phyloP scores from a whole-genome alignment of 2,113 vertebrate genomes.

The Cololabis saira region DNA sequence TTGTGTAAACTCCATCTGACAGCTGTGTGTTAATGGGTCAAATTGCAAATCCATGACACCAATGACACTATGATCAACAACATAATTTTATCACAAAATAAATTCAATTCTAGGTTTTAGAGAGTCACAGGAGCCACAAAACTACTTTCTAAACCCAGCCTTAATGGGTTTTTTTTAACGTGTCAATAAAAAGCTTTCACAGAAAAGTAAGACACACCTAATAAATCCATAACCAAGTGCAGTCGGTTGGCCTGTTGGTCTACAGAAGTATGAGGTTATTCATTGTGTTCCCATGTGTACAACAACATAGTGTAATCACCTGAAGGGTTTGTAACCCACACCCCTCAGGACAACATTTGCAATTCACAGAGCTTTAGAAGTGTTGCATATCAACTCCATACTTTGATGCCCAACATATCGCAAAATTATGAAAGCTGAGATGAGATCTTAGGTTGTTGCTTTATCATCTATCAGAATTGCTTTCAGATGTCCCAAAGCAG shows the following conservation, averaged over 20 bases:
- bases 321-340: background rate
- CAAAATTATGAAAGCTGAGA: background rate
- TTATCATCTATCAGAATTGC: rapidly evolving
- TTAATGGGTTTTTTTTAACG: too few species aligned
- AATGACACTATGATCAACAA: too few species aligned
- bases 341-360: background rate
- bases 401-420: background rate
- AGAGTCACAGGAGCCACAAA: too few species aligned
- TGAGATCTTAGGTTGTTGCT: background rate
- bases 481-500: background rate
- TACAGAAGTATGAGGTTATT: background rate
- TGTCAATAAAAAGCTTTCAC: background rate
- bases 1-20: too few species aligned
- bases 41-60: too few species aligned
- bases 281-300: background rate
- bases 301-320: background rate
- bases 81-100: too few species aligned
- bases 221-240: background rate
- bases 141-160: too few species aligned
- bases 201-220: background rate
- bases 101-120: too few species aligned
- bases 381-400: conserved; percentile 5
- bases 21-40: too few species aligned
- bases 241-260: background rate
- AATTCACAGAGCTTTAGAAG: background rate